A percentile compares a stretch with the other conserved stretches of the same genome.
These are phyloP conservation scores for Corydoras sp. DNA, from an alignment of 2,113 vertebrate species.

Conservation along the genomic window DNA sequence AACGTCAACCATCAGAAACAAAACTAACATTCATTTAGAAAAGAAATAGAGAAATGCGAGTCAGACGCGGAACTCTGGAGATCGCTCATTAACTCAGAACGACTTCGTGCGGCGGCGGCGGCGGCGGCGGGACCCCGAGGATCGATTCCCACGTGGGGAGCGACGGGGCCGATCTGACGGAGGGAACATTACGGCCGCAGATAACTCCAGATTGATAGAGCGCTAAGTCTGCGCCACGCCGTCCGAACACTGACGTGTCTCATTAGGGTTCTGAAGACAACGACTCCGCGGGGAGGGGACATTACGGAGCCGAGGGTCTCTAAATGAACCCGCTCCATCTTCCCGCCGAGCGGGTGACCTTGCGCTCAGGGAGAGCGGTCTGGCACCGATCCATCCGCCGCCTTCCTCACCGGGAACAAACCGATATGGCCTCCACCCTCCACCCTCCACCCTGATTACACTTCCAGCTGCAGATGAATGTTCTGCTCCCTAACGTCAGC, in stretches of 20 bases:
- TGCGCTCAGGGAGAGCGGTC: constrained; percentile 32
- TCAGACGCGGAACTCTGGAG: not conserved
- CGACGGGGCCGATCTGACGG: constrained; percentile 26
- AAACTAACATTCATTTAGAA: too few relatives aligned
- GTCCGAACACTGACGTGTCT: constrained; percentile 28
- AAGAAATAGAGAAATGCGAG: too few relatives aligned
- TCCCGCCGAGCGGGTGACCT: constrained; percentile 40
- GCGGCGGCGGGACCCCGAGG: constrained; percentile 1
- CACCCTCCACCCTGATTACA: constrained; percentile 43
- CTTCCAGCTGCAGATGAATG: constrained; percentile 52
- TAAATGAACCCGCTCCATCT: constrained; percentile 47
- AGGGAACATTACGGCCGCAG: constrained; percentile 32
- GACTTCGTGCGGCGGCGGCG: not conserved
- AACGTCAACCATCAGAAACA: too few relatives aligned
- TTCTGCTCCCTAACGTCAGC: constrained; percentile 8
- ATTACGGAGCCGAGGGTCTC: constrained; percentile 34
- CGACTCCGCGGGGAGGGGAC: constrained; percentile 28
- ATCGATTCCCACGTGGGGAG: not conserved
- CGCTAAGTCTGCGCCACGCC: constrained; percentile 13
- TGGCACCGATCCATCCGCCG: constrained; percentile 38
- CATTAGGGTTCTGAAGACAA: constrained; percentile 38
- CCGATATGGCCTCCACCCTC: constrained; percentile 24
- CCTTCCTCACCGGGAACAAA: constrained; percentile 20
- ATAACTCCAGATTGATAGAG: constrained; percentile 33
- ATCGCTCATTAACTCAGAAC: not conserved